phyloP scores from a whole-genome alignment of 2,113 vertebrate genomes.

The Sapajus apella region DNA sequence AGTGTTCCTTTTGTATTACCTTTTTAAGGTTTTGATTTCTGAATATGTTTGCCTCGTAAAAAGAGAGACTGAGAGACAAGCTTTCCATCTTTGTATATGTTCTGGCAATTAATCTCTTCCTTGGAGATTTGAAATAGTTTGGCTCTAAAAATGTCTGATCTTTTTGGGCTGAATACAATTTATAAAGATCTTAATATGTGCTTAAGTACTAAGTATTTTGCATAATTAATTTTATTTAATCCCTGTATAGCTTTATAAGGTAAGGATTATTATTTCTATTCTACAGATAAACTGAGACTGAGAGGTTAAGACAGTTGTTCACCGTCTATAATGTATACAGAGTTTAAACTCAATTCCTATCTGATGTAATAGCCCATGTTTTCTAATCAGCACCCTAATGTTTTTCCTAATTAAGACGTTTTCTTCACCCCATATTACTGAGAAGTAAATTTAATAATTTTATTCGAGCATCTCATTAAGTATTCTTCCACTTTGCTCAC shows the following conservation, averaged over 20 bases:
- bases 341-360: conserved; percentile 33
- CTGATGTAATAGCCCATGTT: neutral
- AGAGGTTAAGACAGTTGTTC: neutral
- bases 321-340: neutral
- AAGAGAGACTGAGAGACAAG: neutral
- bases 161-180: conserved; percentile 28
- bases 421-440: neutral
- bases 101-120: neutral
- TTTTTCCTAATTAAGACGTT: neutral
- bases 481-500: conserved; percentile 23
- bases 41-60: conserved; percentile 3
- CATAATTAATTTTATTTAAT: conserved; percentile 56
- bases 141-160: conserved; percentile 32
- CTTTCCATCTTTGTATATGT: neutral
- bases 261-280: conserved; percentile 12
- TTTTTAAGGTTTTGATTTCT: conserved; percentile 20
- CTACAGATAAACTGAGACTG: neutral
- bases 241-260: neutral
- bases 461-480: neutral
- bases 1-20: neutral
- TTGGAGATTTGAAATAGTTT: conserved; percentile 22
- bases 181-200: conserved; percentile 41
- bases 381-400: neutral
- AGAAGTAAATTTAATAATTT: conserved; percentile 40
- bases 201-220: conserved; percentile 27